Conservation (phyloP, 53 echinoderm and acorn worm species). For the Glandiceps talaboti region DNA sequence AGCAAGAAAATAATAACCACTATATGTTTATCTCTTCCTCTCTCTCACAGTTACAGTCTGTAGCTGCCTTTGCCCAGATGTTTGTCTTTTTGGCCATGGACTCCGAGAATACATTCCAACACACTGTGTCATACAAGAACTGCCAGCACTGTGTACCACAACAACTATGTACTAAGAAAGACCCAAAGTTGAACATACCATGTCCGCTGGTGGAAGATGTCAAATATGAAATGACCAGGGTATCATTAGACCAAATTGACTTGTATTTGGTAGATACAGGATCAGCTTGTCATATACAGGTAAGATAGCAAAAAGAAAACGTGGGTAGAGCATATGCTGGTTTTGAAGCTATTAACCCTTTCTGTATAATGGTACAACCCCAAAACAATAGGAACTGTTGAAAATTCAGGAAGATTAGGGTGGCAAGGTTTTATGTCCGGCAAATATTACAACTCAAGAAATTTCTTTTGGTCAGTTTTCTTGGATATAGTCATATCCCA, state of each 20-base stretch:
- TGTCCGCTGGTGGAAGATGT: constrained; percentile 78
- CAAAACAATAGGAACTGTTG: no score
- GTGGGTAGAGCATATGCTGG: no score
- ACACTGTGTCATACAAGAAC: constrained; percentile 38
- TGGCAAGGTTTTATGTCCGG: no score
- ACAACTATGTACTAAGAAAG: constrained; percentile 49
- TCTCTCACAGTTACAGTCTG: constrained; percentile 38
- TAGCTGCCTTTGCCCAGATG: constrained; percentile 53
- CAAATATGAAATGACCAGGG: constrained; percentile 79
- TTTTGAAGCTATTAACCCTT: no score
- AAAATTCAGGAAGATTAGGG: no score
- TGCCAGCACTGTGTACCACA: constrained; percentile 80
- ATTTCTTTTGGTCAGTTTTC: no score
- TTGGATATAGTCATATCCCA: no score
- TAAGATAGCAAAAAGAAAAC: constrained; percentile 4
- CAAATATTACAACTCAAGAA: no score
- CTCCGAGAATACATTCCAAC: constrained; percentile 59
- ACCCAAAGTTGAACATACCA: constrained; percentile 35
- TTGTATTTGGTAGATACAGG: constrained; percentile 70
- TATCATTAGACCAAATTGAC: constrained; percentile 55
- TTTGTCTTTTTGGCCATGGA: constrained; percentile 61
- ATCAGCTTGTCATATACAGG: constrained; percentile 56
- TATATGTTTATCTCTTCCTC: no score
- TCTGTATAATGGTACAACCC: no score
- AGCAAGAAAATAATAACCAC: no score